Evolutionary conservation across 1,140 invertebrate species (phyloP), one percentile per base, ranked within the genome.

Genomic region (Nixonia krombeini): DNA sequence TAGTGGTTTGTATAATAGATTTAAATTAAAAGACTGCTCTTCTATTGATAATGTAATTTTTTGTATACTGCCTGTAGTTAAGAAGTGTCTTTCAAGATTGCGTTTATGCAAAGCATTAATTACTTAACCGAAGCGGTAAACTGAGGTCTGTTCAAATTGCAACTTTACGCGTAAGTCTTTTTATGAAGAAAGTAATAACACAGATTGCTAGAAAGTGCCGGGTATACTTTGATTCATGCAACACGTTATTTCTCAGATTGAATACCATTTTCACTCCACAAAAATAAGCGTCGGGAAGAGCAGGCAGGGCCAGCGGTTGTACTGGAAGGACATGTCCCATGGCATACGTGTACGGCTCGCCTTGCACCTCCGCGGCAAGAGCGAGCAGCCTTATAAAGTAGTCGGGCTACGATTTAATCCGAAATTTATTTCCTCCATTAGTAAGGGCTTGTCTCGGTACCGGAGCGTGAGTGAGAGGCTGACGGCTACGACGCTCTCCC

Each of bases 391-490:
- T 73, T 75, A 81, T 84, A 85, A 84, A 85, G 83, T 85, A 84
- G 83, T 80, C 76, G 59, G 71, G 76, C 77, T 83, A 83, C 83
- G 81, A 84, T 84, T 85, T 85, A 85, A 85, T 85, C 82, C 83
- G 74, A 82, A 84, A 85, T 85, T 84, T 85, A 85, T 85, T 82
- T 81, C 73, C 80, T 84, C 82, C 82, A 84, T 85, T 85, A 85
- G 82, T 85, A 84, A 84, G 82, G 81, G 82, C 82, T 83, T 84
- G 81, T 85, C 81, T 80, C 75, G 79, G 63, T 65, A 72, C 66
- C 70, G 61, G 74, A 80, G 75, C 70, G 76, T 81, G 80, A 83
- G 76, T 78, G 80, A 85, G 82, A 82, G 79, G 76, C 80, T 82
- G 80, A 83, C 79, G 76, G 72, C 68, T 73, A 74, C 72, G 73